Evolutionary conservation across 2,888 invertebrate species (phyloP).

Genomic region (Dynastes hyllus): DNA sequence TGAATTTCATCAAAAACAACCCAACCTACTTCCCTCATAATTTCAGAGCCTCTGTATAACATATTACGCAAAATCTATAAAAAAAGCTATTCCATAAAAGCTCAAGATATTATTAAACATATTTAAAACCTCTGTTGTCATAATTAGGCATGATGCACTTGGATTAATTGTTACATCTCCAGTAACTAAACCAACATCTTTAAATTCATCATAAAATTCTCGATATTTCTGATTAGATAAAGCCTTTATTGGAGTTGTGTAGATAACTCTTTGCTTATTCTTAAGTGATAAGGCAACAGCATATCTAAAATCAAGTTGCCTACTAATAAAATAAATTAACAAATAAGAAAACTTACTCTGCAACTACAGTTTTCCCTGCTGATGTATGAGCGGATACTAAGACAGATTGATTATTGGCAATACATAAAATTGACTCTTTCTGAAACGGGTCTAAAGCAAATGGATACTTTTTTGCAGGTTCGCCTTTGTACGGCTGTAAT

Average conservation of each 20-base stretch:
- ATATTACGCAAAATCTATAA: constrained; percentile 94
- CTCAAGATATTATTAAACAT: background rate
- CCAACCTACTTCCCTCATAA: constrained; percentile 99
- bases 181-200: constrained; percentile 98
- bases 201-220: constrained; percentile 97
- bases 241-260: constrained; percentile 99
- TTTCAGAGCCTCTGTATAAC: constrained; percentile 98
- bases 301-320: constrained; percentile 76
- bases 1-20: constrained; percentile 99
- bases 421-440: constrained; percentile 95
- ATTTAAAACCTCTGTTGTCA: constrained; percentile 94
- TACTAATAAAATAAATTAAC: background rate
- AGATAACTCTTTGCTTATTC: constrained; percentile 97
- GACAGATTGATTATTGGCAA: constrained; percentile 98
- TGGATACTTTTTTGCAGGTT: constrained; percentile 93
- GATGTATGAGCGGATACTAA: constrained; percentile 99
- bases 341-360: constrained; percentile 80
- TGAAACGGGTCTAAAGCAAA: constrained; percentile 99
- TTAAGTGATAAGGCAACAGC: constrained; percentile 95
- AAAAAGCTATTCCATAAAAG: background rate
- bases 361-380: constrained; percentile 99
- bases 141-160: constrained; percentile 96
- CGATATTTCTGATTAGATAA: constrained; percentile 99
- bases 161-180: constrained; percentile 99
- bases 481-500: constrained; percentile 74